Evolutionary conservation across 2,888 invertebrate genomes (phyloP).

Genomic region (Lingula anatina): DNA sequence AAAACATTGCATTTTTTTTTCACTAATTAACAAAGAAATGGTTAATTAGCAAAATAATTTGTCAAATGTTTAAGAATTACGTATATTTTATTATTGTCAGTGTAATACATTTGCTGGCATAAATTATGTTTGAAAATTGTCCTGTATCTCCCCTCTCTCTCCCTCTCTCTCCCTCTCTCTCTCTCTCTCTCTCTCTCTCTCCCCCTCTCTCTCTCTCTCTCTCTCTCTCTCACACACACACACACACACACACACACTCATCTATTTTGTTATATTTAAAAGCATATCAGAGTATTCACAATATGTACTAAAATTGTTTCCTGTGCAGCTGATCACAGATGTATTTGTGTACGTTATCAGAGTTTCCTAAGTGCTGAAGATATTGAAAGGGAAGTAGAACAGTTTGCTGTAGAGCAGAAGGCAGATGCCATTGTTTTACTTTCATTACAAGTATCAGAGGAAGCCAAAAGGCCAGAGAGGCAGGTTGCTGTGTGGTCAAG

Average conservation of each 20-base stretch:
- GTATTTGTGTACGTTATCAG: conserved; percentile 15
- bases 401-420: conserved; percentile 14
- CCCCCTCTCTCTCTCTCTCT: neutral
- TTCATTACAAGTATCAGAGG: conserved; percentile 10
- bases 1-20: too few species aligned
- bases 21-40: too few species aligned
- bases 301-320: too few species aligned
- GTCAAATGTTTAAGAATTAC: too few species aligned
- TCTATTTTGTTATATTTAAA: neutral
- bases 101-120: neutral
- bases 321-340: neutral
- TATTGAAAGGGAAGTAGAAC: conserved; percentile 16
- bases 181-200: neutral
- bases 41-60: too few species aligned
- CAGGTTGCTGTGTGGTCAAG: conserved; percentile 34
- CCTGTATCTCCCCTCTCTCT: neutral
- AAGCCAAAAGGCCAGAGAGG: conserved; percentile 12
- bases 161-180: neutral
- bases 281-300: neutral
- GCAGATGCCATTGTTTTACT: conserved; percentile 28
- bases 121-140: neutral
- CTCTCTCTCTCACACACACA: neutral
- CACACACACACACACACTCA: neutral
- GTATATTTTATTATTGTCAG: too few species aligned
- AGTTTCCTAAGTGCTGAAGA: conserved; percentile 16